Conservation (phyloP, 2,888 invertebrate species). For the Coenonympha arcania region DNA sequence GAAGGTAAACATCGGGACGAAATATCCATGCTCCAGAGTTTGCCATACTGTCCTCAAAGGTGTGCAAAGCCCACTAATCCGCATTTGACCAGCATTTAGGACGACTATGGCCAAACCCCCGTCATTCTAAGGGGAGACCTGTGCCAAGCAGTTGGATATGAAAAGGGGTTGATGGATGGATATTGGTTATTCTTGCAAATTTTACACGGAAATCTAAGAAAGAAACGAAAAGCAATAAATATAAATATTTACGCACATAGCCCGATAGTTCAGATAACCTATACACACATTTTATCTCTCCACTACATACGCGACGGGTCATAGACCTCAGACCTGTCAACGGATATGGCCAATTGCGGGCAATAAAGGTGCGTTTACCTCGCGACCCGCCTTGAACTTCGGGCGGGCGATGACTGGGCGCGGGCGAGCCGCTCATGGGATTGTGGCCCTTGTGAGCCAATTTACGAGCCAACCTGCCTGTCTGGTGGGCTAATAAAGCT, state of each 20-base stretch:
- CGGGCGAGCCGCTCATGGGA: conserved; percentile 16
- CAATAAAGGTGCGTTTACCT: conserved; percentile 66
- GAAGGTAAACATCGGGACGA: too few relatives aligned
- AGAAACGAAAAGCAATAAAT: background rate
- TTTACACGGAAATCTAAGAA: background rate
- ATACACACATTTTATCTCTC: conserved; percentile 33
- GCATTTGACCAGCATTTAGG: too few relatives aligned
- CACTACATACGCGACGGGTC: conserved; percentile 38
- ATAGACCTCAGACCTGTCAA: conserved; percentile 45
- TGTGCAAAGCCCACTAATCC: too few relatives aligned
- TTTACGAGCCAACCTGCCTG: conserved; percentile 20
- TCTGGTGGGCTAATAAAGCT: conserved; percentile 23
- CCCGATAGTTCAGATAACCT: conserved; percentile 18
- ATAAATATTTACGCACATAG: background rate
- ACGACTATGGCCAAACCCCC: too few relatives aligned
- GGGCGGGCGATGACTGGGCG: conserved; percentile 27
- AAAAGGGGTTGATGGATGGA: too few relatives aligned
- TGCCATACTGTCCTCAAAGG: too few relatives aligned
- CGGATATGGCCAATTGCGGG: conserved; percentile 55
- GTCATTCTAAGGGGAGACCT: too few relatives aligned
- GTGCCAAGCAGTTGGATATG: too few relatives aligned
- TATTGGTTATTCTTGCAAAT: too few relatives aligned
- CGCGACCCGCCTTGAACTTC: conserved; percentile 63
- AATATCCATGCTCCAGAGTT: too few relatives aligned
- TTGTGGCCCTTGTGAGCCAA: conserved; percentile 21